Base-by-base conservation (phyloP, 2,113 vertebrate genomes). In the Colius striatus region DNA sequence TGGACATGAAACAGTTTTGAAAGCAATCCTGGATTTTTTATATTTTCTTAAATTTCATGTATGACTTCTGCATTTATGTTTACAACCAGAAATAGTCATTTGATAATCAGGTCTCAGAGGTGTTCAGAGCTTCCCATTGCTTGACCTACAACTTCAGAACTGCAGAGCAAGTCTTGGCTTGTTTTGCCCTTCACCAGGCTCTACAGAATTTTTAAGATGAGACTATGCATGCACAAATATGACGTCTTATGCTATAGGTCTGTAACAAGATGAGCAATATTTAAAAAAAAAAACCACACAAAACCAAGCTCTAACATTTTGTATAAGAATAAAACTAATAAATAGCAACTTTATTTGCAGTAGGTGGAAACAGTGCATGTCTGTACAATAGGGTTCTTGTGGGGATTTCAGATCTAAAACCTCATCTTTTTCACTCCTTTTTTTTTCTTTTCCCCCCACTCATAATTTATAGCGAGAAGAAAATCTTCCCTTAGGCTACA, bases 141-240 rank as follows among this genome's bases (percentile, higher is more conserved):
- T 91, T 97, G 96, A 98, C 95, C 89, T 97, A 94, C 91, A 97
- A 60, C 72, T 92, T 95, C 94, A 97, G 90, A 97, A 95, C 71
- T 87, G 87, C 84, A 94, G 87, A 94, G 97, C 96, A 92, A 95
- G 96, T 85, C 89, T 88, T 87, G 66, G 95, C 97, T 97, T 97
- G 97, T 79, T 97, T 94, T 88, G 70, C 41, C 82, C 66, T 93
- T 92, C 60, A 78, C 66, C 85, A 82, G 94, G 50, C 86, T 89
- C 81, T 55, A 65, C 79, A 83, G 89, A 96, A 84, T 53, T 30
- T 89, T 96, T 88, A 66, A 90, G 83, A 92, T 71, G 89, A 94
- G 58, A 76, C 75, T 60, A 5, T 54, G 57, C 4, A 1, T 83
- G 65, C 72, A 87, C 43, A 82, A 45, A 66, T 51, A 78, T 1